Evolutionary conservation across 2,113 vertebrate species (phyloP).

Genomic region (Rhipidura dahli): DNA sequence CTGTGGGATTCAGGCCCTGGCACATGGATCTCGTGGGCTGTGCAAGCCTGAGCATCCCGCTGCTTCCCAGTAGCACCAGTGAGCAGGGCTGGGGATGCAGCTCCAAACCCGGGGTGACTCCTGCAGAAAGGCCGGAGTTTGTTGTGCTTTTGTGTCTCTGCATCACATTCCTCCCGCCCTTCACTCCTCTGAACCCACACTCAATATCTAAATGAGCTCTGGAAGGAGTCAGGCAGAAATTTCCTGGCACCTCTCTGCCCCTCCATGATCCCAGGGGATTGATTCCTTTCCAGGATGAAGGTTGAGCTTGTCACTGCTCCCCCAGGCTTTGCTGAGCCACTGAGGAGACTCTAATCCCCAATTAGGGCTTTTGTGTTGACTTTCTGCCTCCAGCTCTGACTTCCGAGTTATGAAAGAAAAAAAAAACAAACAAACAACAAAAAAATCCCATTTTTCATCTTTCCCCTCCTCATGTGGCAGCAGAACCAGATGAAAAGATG

Average conservation of each 20-base stretch:
- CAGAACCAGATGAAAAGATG: background rate
- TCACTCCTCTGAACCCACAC: background rate
- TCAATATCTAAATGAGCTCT: accelerated
- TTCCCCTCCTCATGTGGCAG: background rate
- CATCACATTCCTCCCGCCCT: background rate
- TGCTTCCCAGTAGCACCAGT: background rate
- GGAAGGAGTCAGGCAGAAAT: accelerated
- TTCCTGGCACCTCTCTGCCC: background rate
- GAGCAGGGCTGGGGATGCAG: accelerated
- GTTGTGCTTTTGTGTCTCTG: background rate
- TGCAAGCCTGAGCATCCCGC: background rate
- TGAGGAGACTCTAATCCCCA: background rate
- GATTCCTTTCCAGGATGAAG: background rate
- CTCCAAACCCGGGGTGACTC: accelerated
- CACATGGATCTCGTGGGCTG: accelerated
- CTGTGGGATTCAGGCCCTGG: background rate
- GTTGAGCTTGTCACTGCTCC: background rate
- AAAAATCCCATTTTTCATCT: background rate
- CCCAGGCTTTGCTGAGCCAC: background rate
- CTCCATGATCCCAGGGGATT: accelerated
- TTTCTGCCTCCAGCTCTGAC: background rate
- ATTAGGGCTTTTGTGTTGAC: background rate
- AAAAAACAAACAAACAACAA: no score
- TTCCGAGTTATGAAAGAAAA: no score
- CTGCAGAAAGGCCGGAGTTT: background rate